Percentiles rank a stretch among this genome's conserved stretches.
These are phyloP conservation scores for Autographa pulchrina DNA, from an alignment of 2,888 invertebrate species.

Conservation along the genomic window DNA sequence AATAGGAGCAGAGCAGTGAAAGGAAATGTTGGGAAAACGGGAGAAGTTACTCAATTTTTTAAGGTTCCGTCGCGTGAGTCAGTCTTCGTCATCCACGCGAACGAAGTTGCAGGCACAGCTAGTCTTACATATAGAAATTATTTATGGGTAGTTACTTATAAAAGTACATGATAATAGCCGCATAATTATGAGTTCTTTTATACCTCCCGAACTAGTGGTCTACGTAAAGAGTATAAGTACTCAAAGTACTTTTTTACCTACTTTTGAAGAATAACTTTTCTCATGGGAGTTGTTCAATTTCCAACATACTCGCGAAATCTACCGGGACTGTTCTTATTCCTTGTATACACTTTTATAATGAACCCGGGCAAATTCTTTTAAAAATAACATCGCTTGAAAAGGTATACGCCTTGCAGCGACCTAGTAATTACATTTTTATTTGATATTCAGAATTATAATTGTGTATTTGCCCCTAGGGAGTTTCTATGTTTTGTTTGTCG, in stretches of 20 bases:
- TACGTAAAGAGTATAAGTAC: not conserved
- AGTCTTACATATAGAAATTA: too few relatives aligned
- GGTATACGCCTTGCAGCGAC: conserved; percentile 20
- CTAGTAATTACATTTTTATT: conserved; percentile 33
- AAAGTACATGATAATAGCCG: too few relatives aligned
- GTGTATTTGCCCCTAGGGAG: conserved; percentile 16
- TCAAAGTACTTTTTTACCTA: not conserved
- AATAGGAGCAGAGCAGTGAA: too few relatives aligned
- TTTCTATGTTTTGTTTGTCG: conserved; percentile 16
- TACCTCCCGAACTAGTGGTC: too few relatives aligned
- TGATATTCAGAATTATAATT: conserved; percentile 22
- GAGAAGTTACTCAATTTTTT: too few relatives aligned
- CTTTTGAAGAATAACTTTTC: conserved; percentile 16
- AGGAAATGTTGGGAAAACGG: too few relatives aligned
- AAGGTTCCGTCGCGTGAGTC: too few relatives aligned
- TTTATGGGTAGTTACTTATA: too few relatives aligned
- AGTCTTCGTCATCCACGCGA: too few relatives aligned
- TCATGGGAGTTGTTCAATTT: conserved; percentile 24
- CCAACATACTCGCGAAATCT: conserved; percentile 19
- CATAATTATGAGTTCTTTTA: too few relatives aligned
- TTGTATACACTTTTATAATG: not conserved
- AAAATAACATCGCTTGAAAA: not conserved
- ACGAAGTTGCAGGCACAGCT: too few relatives aligned
- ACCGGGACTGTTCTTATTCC: conserved; percentile 12
- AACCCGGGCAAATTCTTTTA: not conserved